These are phyloP conservation scores for Centropyge bicolor DNA, from an alignment of 2,797 vertebrate species.

Conservation along the genomic window DNA sequence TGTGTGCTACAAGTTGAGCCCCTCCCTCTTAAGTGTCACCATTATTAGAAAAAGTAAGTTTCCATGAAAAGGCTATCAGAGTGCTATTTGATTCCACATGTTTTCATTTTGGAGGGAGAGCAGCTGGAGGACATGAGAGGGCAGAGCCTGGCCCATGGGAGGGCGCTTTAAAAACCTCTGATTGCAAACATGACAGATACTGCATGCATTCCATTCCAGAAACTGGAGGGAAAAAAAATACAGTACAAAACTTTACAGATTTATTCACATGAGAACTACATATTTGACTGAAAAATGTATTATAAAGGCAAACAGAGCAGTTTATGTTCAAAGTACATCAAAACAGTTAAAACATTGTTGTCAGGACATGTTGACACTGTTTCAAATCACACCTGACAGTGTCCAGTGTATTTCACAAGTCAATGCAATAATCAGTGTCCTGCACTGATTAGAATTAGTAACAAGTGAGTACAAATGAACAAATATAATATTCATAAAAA, in stretches of 20 bases:
- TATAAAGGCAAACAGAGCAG: constrained; percentile 34
- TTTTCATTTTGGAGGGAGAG: too few species aligned
- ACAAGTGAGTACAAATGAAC: constrained; percentile 42
- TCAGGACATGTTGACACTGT: constrained; percentile 5
- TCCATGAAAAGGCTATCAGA: too few species aligned
- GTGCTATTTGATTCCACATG: too few species aligned
- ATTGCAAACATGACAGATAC: background rate
- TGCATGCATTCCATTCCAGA: too few species aligned
- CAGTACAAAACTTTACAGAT: constrained; percentile 10
- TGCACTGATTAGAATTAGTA: constrained; percentile 64
- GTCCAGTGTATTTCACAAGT: constrained; percentile 36
- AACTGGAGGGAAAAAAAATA: background rate
- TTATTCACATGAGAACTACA: constrained; percentile 39
- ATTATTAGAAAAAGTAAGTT: too few species aligned
- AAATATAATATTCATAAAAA: constrained; percentile 38
- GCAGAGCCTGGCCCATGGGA: too few species aligned
- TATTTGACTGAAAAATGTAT: constrained; percentile 1
- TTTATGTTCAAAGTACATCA: constrained; percentile 20
- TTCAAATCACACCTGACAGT: constrained; percentile 12
- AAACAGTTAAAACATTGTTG: constrained; percentile 9
- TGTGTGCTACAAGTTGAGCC: background rate
- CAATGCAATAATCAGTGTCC: constrained; percentile 65
- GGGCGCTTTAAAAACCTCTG: too few species aligned
- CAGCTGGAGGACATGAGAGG: too few species aligned
- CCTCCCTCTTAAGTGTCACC: too few species aligned